Base-by-base conservation (phyloP, 2,113 vertebrate species). In the Apaloderma vittatum region DNA sequence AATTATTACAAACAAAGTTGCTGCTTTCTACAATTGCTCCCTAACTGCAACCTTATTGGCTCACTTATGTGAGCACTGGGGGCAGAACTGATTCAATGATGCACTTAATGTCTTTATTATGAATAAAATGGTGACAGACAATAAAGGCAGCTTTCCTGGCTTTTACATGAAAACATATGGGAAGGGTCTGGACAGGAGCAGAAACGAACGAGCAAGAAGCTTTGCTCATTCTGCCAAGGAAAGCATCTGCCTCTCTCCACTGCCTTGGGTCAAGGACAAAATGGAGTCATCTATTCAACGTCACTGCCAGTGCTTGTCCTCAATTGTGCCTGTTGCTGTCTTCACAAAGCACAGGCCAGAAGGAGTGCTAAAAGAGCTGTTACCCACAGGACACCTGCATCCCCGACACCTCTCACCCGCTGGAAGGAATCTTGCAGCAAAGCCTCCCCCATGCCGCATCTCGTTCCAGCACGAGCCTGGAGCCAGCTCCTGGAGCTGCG, bases 221-320 rank as follows among this genome's bases (percentile, higher is more conserved):
- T 87, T 75, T 0, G 0, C 20, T 78, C n/a, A 11, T 46, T 85
- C 57, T 85, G 48, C 43, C 0, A 1, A 45, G 16, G 18, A 37
- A 58, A 70, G 18, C 6, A 1, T 36, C 29, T 80, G 51, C 34
- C 36, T 68, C 46, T 46, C 40, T 46, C 32, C 66, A 6, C 43
- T 78, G 57, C 70, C 55, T 15, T 15, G 17, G 3, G 43, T 30
- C 20, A 43, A 65, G 84, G 29, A 74, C 0, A 0, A 67, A 70
- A 67, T 1, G 2, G 27, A 83, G 52, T 54, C 27, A 67, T 4
- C 9, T 36, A 27, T 9, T 30, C 17, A 36, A 0, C 12, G 48
- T 45, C 46, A 85, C 30, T 57, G 48, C 21, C 57, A 36, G 11
- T 11, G 52, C 30, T 58, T 8, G 16, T 70, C 65, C 67, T 34